Base-by-base conservation (phyloP, 2,888 invertebrate species). In the Oscheius sp. region DNA sequence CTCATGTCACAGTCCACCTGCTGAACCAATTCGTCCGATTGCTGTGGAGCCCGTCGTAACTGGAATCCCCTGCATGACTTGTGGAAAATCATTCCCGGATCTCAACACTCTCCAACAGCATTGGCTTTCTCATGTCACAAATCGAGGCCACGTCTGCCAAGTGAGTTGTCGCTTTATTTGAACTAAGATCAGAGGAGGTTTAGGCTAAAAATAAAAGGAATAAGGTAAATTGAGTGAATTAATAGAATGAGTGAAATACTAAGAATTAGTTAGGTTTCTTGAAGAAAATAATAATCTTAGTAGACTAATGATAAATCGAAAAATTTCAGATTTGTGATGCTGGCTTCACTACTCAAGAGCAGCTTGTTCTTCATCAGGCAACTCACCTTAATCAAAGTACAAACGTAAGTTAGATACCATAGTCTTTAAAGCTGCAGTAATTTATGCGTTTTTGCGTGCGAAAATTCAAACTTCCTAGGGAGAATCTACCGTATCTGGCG, bases 111-210 rank as follows among this genome's bases (percentile, higher is more conserved):
- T 77, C n/a, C 78, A 81, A 48, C 55, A 61, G 25, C 81, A 81
- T 52, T 75, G 76, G 72, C 29, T 78, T 37, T 45, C 69, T 20
- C 78, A 81, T 42, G 87, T 88, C 45, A 87, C 88, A 73, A 83
- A 87, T 29, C 87, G 89, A 23, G 88, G 89, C 3, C 88, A 88
- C 79, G 88, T 89, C 10, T 89, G 89, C 81, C 46, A 48, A 69
- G 74, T 74, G 27, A 8, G 61, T 29, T 45, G 3, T 48, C 25
- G 15, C 4, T 12, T 10, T 25, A 29, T 52, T 27, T 5, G n/a
- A n/a, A n/a, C n/a, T n/a, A n/a, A n/a, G n/a, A n/a, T n/a, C n/a
- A n/a, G n/a, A n/a, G n/a, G n/a, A n/a, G n/a, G n/a, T n/a, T n/a
- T n/a, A n/a, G n/a, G n/a, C n/a, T n/a, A n/a, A n/a, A n/a, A n/a